phyloP scores from a whole-genome alignment of 2,113 vertebrate species.

The Rhabdomys dilectus region DNA sequence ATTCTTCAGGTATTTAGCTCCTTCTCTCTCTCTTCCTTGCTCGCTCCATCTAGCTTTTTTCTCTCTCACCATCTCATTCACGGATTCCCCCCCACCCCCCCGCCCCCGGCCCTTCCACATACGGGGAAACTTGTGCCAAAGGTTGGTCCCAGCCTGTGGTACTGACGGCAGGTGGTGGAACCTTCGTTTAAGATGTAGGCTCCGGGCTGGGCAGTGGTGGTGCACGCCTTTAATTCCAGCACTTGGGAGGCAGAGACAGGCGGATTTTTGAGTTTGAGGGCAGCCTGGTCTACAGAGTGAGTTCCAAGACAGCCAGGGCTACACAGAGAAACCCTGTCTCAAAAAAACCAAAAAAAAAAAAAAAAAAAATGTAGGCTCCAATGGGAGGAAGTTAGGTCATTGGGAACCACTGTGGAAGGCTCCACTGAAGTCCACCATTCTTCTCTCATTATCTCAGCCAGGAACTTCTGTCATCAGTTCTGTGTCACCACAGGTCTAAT shows the following conservation, averaged over 20 bases:
- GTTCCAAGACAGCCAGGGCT: too few species aligned
- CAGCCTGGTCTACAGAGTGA: too few species aligned
- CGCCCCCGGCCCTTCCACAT: neutral
- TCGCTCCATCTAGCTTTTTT: neutral
- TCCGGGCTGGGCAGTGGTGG: too few species aligned
- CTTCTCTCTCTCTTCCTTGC: neutral
- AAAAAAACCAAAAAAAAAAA: too few species aligned
- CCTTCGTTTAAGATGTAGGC: too few species aligned
- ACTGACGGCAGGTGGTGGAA: too few species aligned
- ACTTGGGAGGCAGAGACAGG: too few species aligned
- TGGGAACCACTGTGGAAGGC: neutral
- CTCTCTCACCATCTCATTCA: neutral
- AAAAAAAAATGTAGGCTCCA: too few species aligned
- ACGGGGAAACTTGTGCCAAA: neutral
- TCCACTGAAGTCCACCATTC: rapidly evolving
- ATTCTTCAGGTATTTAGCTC: neutral
- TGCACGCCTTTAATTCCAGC: too few species aligned
- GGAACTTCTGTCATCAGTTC: neutral
- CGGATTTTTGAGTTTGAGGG: too few species aligned
- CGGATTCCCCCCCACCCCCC: neutral
- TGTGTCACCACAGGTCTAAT: too few species aligned
- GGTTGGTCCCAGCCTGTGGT: neutral
- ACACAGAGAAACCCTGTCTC: too few species aligned
- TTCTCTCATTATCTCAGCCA: neutral
- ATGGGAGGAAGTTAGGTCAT: neutral